Evolutionary conservation across 2,797 vertebrate genomes (phyloP).

Genomic region (Pseudomugil tenellus): DNA sequence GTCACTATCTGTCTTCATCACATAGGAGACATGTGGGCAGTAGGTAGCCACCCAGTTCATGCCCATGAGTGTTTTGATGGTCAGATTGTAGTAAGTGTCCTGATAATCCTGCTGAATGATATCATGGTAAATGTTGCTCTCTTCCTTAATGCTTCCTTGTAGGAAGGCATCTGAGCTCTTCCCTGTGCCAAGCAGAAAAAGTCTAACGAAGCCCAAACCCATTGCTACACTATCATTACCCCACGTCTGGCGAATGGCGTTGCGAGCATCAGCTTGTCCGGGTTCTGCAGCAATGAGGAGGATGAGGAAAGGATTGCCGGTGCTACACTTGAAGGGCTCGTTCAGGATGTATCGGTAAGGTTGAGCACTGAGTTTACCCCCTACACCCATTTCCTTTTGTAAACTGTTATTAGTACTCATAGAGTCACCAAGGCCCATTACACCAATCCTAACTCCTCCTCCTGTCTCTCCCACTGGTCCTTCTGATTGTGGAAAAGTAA

Average conservation of each 20-base stretch:
- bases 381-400: conserved; percentile 90
- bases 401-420: conserved; percentile 93
- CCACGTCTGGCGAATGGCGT: conserved; percentile 96
- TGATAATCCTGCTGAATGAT: conserved; percentile 97
- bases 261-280: conserved; percentile 89
- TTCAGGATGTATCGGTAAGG: conserved; percentile 94
- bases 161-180: conserved; percentile 79
- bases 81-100: conserved; percentile 97
- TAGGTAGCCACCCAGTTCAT: conserved; percentile 98
- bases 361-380: conserved; percentile 86
- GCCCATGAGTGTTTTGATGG: conserved; percentile 98
- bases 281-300: conserved; percentile 94
- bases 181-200: conserved; percentile 91
- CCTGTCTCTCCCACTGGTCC: conserved; percentile 78
- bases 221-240: conserved; percentile 91
- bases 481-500: conserved; percentile 88
- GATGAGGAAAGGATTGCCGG: conserved; percentile 90
- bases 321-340: conserved; percentile 91
- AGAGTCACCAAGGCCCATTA: conserved; percentile 91
- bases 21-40: conserved; percentile 89
- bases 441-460: conserved; percentile 68
- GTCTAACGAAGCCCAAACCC: conserved; percentile 89
- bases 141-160: conserved; percentile 90
- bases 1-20: conserved; percentile 99
- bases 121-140: conserved; percentile 90